phyloP scores from a whole-genome alignment of 2,797 vertebrate species.

The Pyrocephalus nanus region DNA sequence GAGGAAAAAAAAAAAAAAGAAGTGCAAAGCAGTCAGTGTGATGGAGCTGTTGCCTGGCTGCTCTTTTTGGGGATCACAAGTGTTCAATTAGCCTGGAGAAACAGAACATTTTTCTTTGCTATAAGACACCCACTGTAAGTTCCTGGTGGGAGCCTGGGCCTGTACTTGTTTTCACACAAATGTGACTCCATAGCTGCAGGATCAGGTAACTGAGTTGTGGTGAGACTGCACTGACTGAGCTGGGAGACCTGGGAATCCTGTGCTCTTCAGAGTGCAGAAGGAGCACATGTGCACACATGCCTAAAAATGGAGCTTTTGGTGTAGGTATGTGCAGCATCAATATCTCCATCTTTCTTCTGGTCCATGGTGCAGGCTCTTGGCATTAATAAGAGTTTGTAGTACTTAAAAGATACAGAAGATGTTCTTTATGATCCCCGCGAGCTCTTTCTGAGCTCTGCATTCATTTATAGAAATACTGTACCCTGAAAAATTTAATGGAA shows the following conservation, averaged over 20 bases:
- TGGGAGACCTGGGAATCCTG: neutral
- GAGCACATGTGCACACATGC: accelerated
- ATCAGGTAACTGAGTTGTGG: neutral
- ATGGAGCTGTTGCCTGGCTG: neutral
- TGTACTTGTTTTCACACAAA: neutral
- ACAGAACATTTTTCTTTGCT: neutral
- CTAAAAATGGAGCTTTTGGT: neutral
- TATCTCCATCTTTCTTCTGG: neutral
- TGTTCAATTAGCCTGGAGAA: neutral
- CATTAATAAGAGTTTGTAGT: neutral
- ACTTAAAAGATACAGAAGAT: neutral
- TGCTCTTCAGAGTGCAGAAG: neutral
- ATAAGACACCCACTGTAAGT: neutral
- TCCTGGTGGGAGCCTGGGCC: neutral
- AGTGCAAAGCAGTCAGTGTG: neutral
- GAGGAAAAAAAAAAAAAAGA: neutral
- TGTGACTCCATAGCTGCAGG: neutral
- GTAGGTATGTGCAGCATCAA: neutral
- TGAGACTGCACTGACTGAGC: neutral
- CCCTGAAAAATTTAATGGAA: neutral
- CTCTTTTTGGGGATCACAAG: neutral
- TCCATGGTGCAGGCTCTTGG: neutral
- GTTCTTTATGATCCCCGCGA: neutral
- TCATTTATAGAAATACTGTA: neutral
- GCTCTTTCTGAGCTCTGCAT: neutral